Evolutionary conservation across 2,113 vertebrate genomes (phyloP).

Genomic region (Sphyrna mokarran): DNA sequence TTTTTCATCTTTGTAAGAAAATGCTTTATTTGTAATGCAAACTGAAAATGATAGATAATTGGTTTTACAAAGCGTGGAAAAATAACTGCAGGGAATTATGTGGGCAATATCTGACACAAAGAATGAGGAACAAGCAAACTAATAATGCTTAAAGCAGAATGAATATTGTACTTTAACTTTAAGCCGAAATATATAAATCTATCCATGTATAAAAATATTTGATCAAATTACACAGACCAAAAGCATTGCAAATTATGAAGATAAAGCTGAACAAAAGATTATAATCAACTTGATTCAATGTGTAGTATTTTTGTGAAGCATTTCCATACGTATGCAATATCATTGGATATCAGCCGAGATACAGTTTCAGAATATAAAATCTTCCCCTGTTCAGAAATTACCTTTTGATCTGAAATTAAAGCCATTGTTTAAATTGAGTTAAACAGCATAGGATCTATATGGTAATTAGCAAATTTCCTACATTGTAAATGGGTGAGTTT

Average conservation of each 20-base stretch:
- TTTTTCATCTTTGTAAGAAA: not conserved
- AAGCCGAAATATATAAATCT: not conserved
- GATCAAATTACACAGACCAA: not conserved
- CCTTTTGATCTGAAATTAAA: not conserved
- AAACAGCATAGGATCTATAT: not conserved
- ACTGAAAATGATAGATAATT: slow-evolving; percentile 16
- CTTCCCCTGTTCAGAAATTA: not conserved
- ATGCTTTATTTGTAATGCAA: not conserved
- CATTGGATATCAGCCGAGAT: not conserved
- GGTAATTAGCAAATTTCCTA: not conserved
- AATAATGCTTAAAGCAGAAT: not conserved
- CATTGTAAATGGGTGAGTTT: not conserved
- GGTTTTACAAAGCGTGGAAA: not conserved
- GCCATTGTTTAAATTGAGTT: not conserved
- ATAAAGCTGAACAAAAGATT: not conserved
- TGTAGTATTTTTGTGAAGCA: not conserved
- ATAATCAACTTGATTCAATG: not conserved
- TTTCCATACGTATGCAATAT: not conserved
- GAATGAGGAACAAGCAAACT: not conserved
- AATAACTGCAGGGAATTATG: not conserved
- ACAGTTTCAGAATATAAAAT: not conserved
- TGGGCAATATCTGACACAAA: not conserved
- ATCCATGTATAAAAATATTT: not conserved
- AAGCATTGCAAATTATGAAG: not conserved
- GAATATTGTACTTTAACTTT: not conserved